phyloP scores from a whole-genome alignment of 1,140 invertebrate species.

The Teleogryllus occipitalis region DNA sequence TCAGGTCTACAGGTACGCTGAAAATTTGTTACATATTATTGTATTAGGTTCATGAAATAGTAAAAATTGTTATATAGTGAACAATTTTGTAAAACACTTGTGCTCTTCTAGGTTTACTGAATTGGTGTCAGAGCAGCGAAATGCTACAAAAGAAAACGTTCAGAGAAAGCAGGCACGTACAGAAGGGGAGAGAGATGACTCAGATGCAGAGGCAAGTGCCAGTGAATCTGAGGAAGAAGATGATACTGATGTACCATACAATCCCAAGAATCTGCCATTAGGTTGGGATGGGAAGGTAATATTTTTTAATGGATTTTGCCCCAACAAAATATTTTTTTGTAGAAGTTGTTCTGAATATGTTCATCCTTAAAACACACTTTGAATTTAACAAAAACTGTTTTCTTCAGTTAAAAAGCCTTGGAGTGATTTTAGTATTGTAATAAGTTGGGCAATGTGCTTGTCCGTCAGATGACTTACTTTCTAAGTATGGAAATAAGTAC shows the following conservation, averaged over 20 bases:
- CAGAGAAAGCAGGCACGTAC: conserved; percentile 96
- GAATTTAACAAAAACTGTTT: too few species aligned
- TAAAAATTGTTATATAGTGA: neutral
- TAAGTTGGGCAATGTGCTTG: too few species aligned
- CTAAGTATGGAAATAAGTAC: too few species aligned
- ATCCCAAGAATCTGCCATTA: conserved; percentile 97
- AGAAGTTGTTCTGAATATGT: too few species aligned
- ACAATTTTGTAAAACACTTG: neutral
- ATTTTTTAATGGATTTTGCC: neutral
- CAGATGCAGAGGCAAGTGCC: conserved; percentile 82
- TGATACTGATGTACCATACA: conserved; percentile 93
- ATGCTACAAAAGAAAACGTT: conserved; percentile 94
- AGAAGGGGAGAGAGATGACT: conserved; percentile 87
- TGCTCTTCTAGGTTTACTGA: conserved; percentile 14
- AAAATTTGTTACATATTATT: neutral
- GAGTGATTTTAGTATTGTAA: too few species aligned
- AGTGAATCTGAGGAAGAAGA: conserved; percentile 79
- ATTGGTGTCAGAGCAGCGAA: conserved; percentile 69
- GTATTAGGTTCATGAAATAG: neutral
- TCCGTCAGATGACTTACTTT: too few species aligned
- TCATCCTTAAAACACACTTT: too few species aligned
- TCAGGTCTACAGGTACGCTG: conserved; percentile 65
- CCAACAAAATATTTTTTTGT: too few species aligned
- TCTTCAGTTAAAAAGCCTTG: too few species aligned
- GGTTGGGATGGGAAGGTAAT: conserved; percentile 97